phyloP scores from a whole-genome alignment of 64 coral and sea anemone species.

The Dendrophyllia cribrosa region DNA sequence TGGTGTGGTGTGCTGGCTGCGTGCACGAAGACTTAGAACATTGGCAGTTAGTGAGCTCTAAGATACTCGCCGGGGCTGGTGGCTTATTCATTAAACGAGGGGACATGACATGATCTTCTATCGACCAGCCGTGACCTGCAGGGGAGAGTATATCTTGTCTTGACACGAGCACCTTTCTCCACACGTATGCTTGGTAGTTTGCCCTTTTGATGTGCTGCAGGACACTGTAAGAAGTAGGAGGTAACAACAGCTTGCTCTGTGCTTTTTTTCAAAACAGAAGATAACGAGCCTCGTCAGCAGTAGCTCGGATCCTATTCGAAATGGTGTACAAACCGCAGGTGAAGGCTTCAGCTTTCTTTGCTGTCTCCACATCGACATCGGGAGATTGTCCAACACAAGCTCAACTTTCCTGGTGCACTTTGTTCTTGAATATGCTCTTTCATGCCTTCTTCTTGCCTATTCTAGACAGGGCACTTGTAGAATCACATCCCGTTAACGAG shows the following conservation, averaged over 20 bases:
- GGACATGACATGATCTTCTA: neutral
- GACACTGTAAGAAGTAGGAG: conserved; percentile 48
- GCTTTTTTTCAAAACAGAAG: conserved; percentile 45
- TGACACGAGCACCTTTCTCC: conserved; percentile 24
- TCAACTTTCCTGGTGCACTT: conserved; percentile 24
- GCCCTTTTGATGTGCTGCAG: conserved; percentile 40
- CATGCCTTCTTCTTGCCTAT: conserved; percentile 49
- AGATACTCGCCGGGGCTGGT: conserved; percentile 31
- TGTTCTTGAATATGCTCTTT: neutral
- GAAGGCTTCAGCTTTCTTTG: conserved; percentile 18
- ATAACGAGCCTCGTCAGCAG: conserved; percentile 35
- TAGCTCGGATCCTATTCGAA: neutral
- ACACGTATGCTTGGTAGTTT: conserved; percentile 54
- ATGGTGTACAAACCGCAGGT: conserved; percentile 23
- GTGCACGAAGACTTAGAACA: conserved; percentile 27
- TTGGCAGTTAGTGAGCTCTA: conserved; percentile 21
- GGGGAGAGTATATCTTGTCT: conserved; percentile 40
- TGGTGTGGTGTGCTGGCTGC: neutral
- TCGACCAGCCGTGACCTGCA: conserved; percentile 22
- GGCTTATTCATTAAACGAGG: too few species aligned
- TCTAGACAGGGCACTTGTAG: conserved; percentile 9
- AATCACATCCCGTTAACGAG: conserved; percentile 36
- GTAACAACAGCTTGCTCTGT: neutral
- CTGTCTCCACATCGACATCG: neutral
- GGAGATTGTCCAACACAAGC: conserved; percentile 4